A percentile compares a stretch with the other conserved stretches of the same genome.
phyloP scores from a whole-genome alignment of 2,113 vertebrate genomes.

The Sinocyclocheilus grahami region DNA sequence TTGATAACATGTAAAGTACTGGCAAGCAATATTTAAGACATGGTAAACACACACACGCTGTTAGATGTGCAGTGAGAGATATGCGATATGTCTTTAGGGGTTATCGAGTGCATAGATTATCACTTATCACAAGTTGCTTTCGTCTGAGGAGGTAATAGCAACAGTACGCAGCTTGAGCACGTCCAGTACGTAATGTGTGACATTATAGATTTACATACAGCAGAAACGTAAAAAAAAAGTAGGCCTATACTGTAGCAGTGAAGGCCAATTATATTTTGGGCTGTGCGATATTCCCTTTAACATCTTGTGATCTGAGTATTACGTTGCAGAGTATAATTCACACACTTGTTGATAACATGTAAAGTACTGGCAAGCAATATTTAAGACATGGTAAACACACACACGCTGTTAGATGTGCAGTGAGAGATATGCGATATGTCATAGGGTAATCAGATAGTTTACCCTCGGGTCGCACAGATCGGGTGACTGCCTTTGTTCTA shows the following conservation, averaged over 20 bases:
- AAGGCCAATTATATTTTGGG: neutral
- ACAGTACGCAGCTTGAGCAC: neutral
- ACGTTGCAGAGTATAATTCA: neutral
- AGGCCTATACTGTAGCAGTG: neutral
- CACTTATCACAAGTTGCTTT: neutral
- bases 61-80: conserved; percentile 33
- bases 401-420: conserved; percentile 3
- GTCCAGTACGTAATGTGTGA: neutral
- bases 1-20: neutral
- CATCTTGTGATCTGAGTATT: neutral
- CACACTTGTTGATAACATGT: neutral
- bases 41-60: neutral
- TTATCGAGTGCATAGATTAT: neutral
- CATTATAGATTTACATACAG: too few species aligned
- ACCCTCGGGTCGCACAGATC: conserved; percentile 48
- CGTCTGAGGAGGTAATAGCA: neutral
- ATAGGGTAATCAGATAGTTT: conserved; percentile 46
- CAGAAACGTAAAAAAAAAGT: too few species aligned
- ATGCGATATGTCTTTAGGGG: conserved; percentile 32
- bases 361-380: neutral
- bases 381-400: neutral
- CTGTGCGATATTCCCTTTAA: neutral
- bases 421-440: conserved; percentile 44
- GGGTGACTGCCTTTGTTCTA: conserved; percentile 30
- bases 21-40: conserved; percentile 4